Evolutionary conservation across 2,888 invertebrate genomes (phyloP).

Genomic region (Venusia cambrica): DNA sequence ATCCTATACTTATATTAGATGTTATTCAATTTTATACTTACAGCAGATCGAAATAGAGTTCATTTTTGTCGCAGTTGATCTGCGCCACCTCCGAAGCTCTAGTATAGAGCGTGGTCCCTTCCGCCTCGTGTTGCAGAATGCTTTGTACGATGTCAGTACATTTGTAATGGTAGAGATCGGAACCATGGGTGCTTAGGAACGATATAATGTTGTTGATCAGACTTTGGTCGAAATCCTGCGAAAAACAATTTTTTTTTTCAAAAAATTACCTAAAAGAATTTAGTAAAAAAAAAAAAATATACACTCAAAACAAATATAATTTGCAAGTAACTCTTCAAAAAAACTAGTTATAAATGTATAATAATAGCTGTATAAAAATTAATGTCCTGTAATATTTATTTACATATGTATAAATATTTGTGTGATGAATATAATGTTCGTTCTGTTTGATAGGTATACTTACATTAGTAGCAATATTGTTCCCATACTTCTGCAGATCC

Average conservation of each 20-base stretch:
- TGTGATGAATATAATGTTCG: too few relatives aligned
- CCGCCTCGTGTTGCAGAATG: slow-evolving; percentile 83
- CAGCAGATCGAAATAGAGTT: slow-evolving; percentile 83
- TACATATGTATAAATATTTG: too few relatives aligned
- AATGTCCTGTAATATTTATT: too few relatives aligned
- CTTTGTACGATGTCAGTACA: slow-evolving; percentile 85
- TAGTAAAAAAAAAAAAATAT: too few relatives aligned
- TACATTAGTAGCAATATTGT: slow-evolving; percentile 77
- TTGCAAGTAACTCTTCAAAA: too few relatives aligned
- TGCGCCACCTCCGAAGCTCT: slow-evolving; percentile 78
- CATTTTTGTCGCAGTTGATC: slow-evolving; percentile 60
- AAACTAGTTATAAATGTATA: too few relatives aligned
- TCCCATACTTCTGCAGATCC: slow-evolving; percentile 84
- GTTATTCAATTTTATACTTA: slow-evolving; percentile 35
- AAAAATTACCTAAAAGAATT: too few relatives aligned
- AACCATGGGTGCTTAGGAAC: slow-evolving; percentile 83
- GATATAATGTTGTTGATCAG: slow-evolving; percentile 77
- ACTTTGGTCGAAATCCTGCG: slow-evolving; percentile 66
- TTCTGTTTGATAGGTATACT: too few relatives aligned
- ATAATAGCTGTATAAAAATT: too few relatives aligned
- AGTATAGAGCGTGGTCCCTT: slow-evolving; percentile 79
- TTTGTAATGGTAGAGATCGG: slow-evolving; percentile 82
- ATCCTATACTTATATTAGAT: too few relatives aligned
- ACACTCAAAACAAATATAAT: too few relatives aligned
- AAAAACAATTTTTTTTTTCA: slow-evolving; percentile 31